phyloP scores from a whole-genome alignment of 2,797 vertebrate species.

The Oophaga sylvatica region DNA sequence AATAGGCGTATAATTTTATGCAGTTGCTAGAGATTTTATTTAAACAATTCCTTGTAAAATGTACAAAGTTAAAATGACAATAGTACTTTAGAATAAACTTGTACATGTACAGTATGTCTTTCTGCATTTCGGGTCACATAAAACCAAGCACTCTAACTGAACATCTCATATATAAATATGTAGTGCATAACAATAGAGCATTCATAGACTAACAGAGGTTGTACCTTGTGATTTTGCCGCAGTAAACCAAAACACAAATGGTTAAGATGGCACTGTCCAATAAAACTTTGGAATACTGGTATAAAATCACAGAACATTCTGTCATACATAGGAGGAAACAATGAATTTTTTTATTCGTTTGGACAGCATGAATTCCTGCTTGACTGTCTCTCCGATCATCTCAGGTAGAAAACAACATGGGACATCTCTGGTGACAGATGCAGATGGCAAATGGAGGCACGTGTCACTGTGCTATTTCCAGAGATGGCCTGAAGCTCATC shows the following conservation, averaged over 20 bases:
- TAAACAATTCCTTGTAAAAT: no score
- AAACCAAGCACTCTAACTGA: neutral
- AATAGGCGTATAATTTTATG: no score
- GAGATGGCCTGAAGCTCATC: conserved; percentile 52
- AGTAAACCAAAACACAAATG: neutral
- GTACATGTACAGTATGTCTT: no score
- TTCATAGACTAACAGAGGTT: neutral
- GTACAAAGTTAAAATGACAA: no score
- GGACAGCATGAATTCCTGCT: conserved; percentile 17
- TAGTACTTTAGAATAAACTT: no score
- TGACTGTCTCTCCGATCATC: conserved; percentile 54
- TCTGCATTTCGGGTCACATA: no score
- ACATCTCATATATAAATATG: neutral
- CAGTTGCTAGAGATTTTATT: no score
- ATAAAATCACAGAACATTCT: neutral
- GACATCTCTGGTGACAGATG: conserved; percentile 60
- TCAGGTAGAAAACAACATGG: conserved; percentile 56
- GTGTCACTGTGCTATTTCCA: conserved; percentile 57
- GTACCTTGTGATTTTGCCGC: neutral
- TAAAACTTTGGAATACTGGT: neutral
- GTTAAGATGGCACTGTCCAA: neutral
- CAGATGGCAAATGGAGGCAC: conserved; percentile 58
- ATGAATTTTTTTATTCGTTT: neutral
- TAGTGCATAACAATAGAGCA: neutral
- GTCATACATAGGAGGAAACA: conserved; percentile 5